A percentile compares a stretch with the other conserved stretches of the same genome.
These are phyloP conservation scores for Tetranychus cinnabarinus DNA, from an alignment of 1,140 invertebrate genomes.

Conservation along the genomic window DNA sequence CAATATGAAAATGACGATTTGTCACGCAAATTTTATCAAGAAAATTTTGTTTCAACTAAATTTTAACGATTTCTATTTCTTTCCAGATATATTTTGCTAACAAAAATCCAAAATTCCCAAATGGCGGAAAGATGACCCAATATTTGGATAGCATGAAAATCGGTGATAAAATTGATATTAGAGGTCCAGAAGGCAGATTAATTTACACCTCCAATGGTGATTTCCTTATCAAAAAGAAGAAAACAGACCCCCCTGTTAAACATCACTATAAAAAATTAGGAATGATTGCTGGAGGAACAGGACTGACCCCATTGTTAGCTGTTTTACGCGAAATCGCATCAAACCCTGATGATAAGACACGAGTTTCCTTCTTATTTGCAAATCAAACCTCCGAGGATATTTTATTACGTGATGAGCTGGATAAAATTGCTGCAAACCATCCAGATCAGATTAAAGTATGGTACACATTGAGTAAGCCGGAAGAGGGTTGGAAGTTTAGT, in stretches of 20 bases:
- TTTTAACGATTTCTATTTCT: too few relatives aligned
- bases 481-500: slow-evolving; percentile 38
- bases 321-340: slow-evolving; percentile 58
- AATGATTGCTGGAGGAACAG: slow-evolving; percentile 48
- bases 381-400: slow-evolving; percentile 95
- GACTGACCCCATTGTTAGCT: slow-evolving; percentile 87
- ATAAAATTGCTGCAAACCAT: slow-evolving; percentile 45
- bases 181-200: slow-evolving; percentile 74
- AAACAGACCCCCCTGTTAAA: slow-evolving; percentile 51
- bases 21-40: too few relatives aligned
- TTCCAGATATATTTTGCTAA: slow-evolving; percentile 80
- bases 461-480: slow-evolving; percentile 70
- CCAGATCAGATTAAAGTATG: slow-evolving; percentile 65
- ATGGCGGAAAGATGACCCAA: slow-evolving; percentile 91
- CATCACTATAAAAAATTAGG: slow-evolving; percentile 43
- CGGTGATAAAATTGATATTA: slow-evolving; percentile 74
- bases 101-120: slow-evolving; percentile 88
- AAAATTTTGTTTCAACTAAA: too few relatives aligned
- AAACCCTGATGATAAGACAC: slow-evolving; percentile 49
- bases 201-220: slow-evolving; percentile 32
- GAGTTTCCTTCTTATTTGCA: slow-evolving; percentile 72
- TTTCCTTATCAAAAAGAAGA: slow-evolving; percentile 64
- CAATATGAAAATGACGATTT: too few relatives aligned
- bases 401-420: slow-evolving; percentile 64
- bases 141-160: slow-evolving; percentile 68